These are phyloP conservation scores for Nymphalis c-album DNA, from an alignment of 2,888 invertebrate species.

Conservation along the genomic window DNA sequence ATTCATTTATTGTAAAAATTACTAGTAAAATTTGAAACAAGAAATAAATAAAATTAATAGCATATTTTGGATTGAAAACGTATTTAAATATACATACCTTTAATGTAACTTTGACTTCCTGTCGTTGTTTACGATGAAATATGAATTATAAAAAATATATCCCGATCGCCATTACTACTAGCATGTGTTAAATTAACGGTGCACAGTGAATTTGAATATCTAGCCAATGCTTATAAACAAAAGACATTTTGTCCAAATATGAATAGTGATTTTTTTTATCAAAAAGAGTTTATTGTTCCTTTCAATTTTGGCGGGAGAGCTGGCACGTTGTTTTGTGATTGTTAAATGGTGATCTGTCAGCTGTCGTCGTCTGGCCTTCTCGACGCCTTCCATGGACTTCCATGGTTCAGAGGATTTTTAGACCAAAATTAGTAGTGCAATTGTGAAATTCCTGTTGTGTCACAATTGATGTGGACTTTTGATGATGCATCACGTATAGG, in stretches of 20 bases:
- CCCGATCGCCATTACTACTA: slow-evolving; percentile 45
- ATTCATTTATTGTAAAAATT: slow-evolving; percentile 13
- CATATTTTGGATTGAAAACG: not conserved
- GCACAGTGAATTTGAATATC: slow-evolving; percentile 33
- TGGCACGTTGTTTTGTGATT: slow-evolving; percentile 60
- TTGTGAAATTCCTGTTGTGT: slow-evolving; percentile 61
- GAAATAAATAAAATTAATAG: not conserved
- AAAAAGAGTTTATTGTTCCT: slow-evolving; percentile 57
- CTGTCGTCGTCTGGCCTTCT: slow-evolving; percentile 70
- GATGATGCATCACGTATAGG: slow-evolving; percentile 70
- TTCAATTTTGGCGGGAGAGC: slow-evolving; percentile 76
- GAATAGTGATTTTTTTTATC: slow-evolving; percentile 44
- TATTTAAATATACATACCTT: not conserved
- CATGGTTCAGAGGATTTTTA: slow-evolving; percentile 61
- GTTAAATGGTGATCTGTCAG: slow-evolving; percentile 71
- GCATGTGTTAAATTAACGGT: slow-evolving; percentile 46
- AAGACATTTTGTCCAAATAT: slow-evolving; percentile 15
- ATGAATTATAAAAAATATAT: slow-evolving; percentile 26
- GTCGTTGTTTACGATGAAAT: slow-evolving; percentile 24
- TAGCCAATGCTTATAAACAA: slow-evolving; percentile 5
- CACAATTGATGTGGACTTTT: slow-evolving; percentile 68
- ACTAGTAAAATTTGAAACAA: not conserved
- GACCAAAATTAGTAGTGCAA: slow-evolving; percentile 72
- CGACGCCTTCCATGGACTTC: slow-evolving; percentile 57
- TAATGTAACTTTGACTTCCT: slow-evolving; percentile 14